Conservation (phyloP, 2,113 vertebrate genomes). For the Salvelinus alpinus region DNA sequence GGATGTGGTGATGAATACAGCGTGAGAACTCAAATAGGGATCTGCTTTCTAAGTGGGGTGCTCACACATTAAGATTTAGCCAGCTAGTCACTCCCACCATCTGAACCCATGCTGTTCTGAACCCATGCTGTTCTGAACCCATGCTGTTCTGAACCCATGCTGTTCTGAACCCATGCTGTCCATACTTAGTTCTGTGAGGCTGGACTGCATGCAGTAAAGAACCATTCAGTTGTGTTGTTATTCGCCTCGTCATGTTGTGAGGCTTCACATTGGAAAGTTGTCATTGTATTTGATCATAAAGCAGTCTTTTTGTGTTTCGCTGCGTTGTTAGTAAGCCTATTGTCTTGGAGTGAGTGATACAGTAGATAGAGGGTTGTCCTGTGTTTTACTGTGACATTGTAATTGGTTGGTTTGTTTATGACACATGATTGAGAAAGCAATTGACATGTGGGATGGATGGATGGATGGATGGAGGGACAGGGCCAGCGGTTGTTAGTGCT, state of each 20-base stretch:
- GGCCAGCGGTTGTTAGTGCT: not conserved
- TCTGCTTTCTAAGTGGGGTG: slow-evolving; percentile 39
- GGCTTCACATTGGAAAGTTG: slow-evolving; percentile 4
- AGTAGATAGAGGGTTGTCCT: not conserved
- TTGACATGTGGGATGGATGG: no score
- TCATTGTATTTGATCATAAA: not conserved
- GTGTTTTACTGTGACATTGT: slow-evolving; percentile 10
- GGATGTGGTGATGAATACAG: slow-evolving; percentile 9
- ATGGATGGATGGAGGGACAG: not conserved
- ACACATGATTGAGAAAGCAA: no score
- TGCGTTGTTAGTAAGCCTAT: slow-evolving; percentile 15
- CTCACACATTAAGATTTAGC: not conserved
- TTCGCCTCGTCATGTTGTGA: slow-evolving; percentile 11
- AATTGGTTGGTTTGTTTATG: not conserved
- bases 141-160: not conserved
- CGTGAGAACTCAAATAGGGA: not conserved
- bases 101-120: slow-evolving; percentile 20
- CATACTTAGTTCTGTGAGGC: not conserved
- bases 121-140: not conserved
- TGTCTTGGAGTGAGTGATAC: slow-evolving; percentile 5
- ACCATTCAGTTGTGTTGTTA: not conserved
- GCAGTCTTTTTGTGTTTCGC: slow-evolving; percentile 20
- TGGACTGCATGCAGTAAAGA: slow-evolving; percentile 20
- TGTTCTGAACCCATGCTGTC: not conserved
- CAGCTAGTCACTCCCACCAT: not conserved